Base-by-base conservation (phyloP, 2,797 vertebrate species). In the Hafferia zeledoni region DNA sequence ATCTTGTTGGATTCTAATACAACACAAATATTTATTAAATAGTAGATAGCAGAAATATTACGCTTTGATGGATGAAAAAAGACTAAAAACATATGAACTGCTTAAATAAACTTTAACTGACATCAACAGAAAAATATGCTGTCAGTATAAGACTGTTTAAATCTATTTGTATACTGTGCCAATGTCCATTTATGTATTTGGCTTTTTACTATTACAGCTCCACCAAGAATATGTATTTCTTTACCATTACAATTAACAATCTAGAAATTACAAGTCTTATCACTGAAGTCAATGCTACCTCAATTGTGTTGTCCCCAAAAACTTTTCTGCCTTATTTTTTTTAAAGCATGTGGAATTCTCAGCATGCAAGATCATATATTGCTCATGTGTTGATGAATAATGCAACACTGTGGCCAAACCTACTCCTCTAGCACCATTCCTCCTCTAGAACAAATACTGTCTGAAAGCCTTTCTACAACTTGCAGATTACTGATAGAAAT, bases 311-410 rank as follows among this genome's bases (percentile, higher is more conserved):
- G 9, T 24, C 31, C 47, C 65, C 18, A 13, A 49, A 89, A 49
- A 31, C 6, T 22, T 46, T 81, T 67, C 24, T 11, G 18, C 5
- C 43, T 39, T 13, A 35, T 35, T 35, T 64, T 27, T 64, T 33
- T 7, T 9, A 15, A 83, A 75, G 10, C 47, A 46, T 0, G 0
- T 17, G 33, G 17, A 37, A 50, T 57, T 65, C 13, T 5, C 16
- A 44, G 30, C 17, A 61, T 17, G 17, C 35, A 83, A 49, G 24
- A 43, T n/a, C 39, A 57, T 25, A 19, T 11, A 33, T 6, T 60
- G 7, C 20, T 87, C 2, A 35, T 22, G 6, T 31, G 30, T 31
- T 63, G 49, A 74, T 44, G 8, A 33, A 25, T 3, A 2, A 79
- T 7, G 6, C 2, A 76, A 56, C 3, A 24, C 14, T 22, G 15